A percentile compares a stretch with the other conserved stretches of the same genome.
Evolutionary conservation across 2,888 invertebrate species (phyloP).

Genomic region (Hydriomena furcata): DNA sequence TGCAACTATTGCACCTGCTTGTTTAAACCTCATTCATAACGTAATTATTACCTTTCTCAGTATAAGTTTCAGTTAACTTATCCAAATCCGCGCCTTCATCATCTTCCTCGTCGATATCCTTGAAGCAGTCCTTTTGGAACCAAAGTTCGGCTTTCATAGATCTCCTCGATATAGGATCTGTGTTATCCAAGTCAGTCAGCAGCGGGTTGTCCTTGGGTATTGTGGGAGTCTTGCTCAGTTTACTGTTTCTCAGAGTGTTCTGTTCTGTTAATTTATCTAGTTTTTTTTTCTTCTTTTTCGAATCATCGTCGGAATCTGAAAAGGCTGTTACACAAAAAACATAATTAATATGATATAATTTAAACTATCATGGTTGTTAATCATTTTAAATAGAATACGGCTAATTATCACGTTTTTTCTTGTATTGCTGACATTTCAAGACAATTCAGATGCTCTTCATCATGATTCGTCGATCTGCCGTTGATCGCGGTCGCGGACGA

Average conservation of each 20-base stretch:
- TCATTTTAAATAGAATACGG: no score
- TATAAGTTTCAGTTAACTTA: constrained; percentile 88
- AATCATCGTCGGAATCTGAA: constrained; percentile 85
- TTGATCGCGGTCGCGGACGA: no score
- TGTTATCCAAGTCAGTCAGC: constrained; percentile 90
- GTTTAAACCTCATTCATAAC: neutral
- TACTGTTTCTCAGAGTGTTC: constrained; percentile 68
- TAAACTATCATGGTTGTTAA: no score
- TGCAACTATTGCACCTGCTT: no score
- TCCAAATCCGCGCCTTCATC: constrained; percentile 96
- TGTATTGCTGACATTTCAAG: no score
- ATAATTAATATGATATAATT: no score
- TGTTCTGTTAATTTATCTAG: constrained; percentile 67
- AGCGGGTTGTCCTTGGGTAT: constrained; percentile 86
- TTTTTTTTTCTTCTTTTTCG: constrained; percentile 47
- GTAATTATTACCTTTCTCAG: constrained; percentile 85
- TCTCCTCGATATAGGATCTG: constrained; percentile 88
- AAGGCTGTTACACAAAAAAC: no score
- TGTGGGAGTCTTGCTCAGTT: constrained; percentile 43
- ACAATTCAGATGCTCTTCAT: no score
- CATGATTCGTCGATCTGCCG: no score
- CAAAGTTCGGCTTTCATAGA: constrained; percentile 92
- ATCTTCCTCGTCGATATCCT: constrained; percentile 90
- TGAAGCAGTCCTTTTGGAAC: constrained; percentile 93
- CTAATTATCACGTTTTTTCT: no score